phyloP scores from a whole-genome alignment of 2,113 vertebrate genomes.

The Marmota flaviventris region DNA sequence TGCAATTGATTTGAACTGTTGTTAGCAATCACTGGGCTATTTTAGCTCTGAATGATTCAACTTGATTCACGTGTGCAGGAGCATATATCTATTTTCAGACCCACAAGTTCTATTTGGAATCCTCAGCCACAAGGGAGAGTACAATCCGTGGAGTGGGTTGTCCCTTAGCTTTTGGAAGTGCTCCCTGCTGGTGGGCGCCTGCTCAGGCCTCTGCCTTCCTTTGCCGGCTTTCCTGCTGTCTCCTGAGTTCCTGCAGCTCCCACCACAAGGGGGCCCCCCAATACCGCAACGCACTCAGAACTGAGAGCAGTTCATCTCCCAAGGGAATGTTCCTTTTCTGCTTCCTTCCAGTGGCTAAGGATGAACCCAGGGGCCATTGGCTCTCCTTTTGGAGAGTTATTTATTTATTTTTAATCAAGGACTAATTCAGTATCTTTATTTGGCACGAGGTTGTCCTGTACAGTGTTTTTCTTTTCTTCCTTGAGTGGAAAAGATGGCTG shows the following conservation, averaged over 20 bases:
- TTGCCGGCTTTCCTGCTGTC: neutral
- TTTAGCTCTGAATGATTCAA: neutral
- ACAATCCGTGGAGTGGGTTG: neutral
- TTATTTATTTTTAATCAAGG: neutral
- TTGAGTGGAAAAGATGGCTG: neutral
- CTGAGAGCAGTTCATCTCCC: neutral
- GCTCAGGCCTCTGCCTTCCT: neutral
- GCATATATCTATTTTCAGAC: neutral
- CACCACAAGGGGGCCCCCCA: neutral
- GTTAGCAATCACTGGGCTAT: neutral
- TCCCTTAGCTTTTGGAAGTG: neutral
- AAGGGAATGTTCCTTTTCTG: neutral
- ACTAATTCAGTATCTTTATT: neutral
- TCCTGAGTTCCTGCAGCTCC: neutral
- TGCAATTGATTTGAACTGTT: neutral
- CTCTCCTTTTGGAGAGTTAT: neutral
- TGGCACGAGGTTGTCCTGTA: fast-evolving
- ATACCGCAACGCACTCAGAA: neutral
- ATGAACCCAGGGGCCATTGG: neutral
- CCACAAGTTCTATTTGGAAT: neutral
- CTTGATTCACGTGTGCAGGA: neutral
- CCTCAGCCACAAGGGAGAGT: neutral
- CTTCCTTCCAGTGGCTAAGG: neutral
- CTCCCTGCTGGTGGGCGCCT: fast-evolving
- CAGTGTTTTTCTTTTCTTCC: neutral